These are phyloP conservation scores for Pantherophis vulpinus DNA, from an alignment of 2,797 vertebrate species.

Conservation along the genomic window DNA sequence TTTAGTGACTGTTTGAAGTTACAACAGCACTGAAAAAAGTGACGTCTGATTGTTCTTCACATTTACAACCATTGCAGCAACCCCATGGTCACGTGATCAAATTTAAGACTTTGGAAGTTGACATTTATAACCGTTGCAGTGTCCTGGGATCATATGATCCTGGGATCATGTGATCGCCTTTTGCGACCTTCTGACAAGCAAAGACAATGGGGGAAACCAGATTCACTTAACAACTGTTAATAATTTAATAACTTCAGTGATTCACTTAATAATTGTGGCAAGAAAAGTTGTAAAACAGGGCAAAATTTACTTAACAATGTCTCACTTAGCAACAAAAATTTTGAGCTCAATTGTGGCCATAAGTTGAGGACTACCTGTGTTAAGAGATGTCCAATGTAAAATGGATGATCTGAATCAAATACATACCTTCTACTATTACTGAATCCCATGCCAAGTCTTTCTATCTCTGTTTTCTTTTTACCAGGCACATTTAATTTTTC, in stretches of 20 bases:
- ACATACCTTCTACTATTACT: constrained; percentile 80
- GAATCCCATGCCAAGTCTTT: constrained; percentile 93
- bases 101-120: neutral
- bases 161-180: neutral
- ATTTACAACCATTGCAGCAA: neutral
- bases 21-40: neutral
- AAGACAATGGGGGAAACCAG: neutral
- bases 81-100: neutral
- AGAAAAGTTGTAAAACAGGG: neutral
- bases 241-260: neutral
- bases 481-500: constrained; percentile 74
- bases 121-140: neutral
- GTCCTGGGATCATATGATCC: neutral
- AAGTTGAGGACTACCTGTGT: neutral
- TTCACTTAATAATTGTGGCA: neutral
- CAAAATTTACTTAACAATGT: neutral
- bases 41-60: neutral
- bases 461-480: constrained; percentile 84
- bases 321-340: neutral
- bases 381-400: neutral
- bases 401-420: neutral
- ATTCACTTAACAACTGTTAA: neutral
- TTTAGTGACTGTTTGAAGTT: neutral
- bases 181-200: neutral
- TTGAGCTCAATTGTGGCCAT: neutral